A percentile compares a stretch with the other conserved stretches of the same genome.
Conservation (phyloP, 2,797 vertebrate species). For the Philypnodon macrostomus region DNA sequence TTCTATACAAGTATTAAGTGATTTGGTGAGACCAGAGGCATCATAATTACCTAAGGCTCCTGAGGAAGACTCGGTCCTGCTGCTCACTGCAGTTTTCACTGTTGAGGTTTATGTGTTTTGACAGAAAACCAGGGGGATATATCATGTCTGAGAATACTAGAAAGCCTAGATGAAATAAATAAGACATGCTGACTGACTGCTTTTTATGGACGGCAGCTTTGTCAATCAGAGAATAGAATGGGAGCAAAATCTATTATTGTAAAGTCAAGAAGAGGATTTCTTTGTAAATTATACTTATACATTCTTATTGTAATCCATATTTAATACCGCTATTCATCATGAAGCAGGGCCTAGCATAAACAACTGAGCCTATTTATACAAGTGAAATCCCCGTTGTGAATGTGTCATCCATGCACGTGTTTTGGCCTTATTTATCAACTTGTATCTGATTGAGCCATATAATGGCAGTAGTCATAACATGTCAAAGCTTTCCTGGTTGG, state of each 20-base stretch:
- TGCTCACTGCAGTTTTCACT: constrained; percentile 76
- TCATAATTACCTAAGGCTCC: constrained; percentile 55
- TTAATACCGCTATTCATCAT: no score
- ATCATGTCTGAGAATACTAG: constrained; percentile 70
- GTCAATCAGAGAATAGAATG: constrained; percentile 31
- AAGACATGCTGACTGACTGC: constrained; percentile 60
- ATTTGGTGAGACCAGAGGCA: constrained; percentile 64
- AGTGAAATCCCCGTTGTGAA: constrained; percentile 34
- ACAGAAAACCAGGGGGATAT: constrained; percentile 72
- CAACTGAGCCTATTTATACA: constrained; percentile 29
- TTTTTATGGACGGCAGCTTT: no score
- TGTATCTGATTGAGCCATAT: constrained; percentile 75
- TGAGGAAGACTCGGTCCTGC: constrained; percentile 65
- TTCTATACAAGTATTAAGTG: no score
- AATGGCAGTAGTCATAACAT: constrained; percentile 81
- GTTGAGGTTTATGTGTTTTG: constrained; percentile 71
- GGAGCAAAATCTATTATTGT: constrained; percentile 16
- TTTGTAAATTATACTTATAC: no score
- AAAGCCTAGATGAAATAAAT: constrained; percentile 65
- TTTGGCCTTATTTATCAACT: constrained; percentile 58
- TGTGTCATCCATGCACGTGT: constrained; percentile 48
- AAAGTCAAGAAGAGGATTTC: no score
- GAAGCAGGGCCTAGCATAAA: no score
- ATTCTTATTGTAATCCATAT: no score
- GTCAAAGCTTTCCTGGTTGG: constrained; percentile 74